Percentiles rank a stretch among this genome's conserved stretches.
Evolutionary conservation across 1,140 invertebrate genomes (phyloP).

Genomic region (Paralvinella palmiformis): DNA sequence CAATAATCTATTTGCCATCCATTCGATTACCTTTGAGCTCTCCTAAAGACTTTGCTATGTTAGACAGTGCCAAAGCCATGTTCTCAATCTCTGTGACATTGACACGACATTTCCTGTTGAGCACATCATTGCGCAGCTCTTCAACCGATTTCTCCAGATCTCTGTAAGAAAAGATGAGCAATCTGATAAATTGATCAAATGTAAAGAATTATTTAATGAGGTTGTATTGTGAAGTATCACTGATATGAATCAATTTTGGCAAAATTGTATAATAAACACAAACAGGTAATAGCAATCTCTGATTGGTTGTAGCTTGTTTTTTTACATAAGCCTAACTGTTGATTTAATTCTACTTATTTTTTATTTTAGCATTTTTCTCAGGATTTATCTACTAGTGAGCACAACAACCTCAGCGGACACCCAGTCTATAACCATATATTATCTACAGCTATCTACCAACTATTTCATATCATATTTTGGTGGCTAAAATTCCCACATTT

Average conservation of each 20-base stretch:
- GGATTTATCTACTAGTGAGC: too few relatives aligned
- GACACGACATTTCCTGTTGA: constrained; percentile 86
- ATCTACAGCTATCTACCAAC: too few relatives aligned
- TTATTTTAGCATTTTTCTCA: too few relatives aligned
- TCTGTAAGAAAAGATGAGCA: constrained; percentile 50
- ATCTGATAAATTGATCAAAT: background rate
- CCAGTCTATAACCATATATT: too few relatives aligned
- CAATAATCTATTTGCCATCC: too few relatives aligned
- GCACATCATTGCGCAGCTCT: constrained; percentile 86
- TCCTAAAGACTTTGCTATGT: constrained; percentile 87
- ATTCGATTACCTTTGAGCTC: constrained; percentile 75
- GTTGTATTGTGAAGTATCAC: background rate
- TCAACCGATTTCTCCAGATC: constrained; percentile 92
- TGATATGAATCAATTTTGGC: background rate
- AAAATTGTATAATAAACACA: background rate
- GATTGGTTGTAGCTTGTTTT: too few relatives aligned
- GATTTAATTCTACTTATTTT: too few relatives aligned
- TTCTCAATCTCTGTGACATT: constrained; percentile 95
- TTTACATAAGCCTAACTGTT: too few relatives aligned
- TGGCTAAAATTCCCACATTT: too few relatives aligned
- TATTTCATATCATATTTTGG: too few relatives aligned
- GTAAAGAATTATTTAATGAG: background rate
- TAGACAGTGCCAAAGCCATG: constrained; percentile 85
- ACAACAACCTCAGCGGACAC: too few relatives aligned
- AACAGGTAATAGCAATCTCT: background rate